Conservation (phyloP, 2,888 invertebrate genomes). For the Eucera pruinosa region DNA sequence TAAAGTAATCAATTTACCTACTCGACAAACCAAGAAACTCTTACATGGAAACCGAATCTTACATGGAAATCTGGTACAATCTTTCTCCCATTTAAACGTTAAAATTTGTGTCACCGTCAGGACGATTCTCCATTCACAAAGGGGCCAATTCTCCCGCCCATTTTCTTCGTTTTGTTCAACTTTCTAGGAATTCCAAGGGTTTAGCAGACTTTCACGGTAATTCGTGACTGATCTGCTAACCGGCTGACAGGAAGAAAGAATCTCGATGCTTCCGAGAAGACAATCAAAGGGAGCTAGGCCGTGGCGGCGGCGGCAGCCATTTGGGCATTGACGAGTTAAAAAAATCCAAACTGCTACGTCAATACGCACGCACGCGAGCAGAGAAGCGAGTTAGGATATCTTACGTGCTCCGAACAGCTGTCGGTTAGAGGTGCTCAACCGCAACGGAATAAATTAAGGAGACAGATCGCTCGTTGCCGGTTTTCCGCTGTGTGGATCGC, state of each 20-base stretch:
- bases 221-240: slow-evolving; percentile 75
- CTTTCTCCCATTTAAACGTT: background rate
- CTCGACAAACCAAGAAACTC: too few species aligned
- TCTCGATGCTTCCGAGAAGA: slow-evolving; percentile 80
- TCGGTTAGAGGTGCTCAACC: slow-evolving; percentile 82
- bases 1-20: background rate
- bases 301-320: slow-evolving; percentile 72
- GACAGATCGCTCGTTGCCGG: slow-evolving; percentile 40
- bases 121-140: background rate
- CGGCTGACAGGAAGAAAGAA: slow-evolving; percentile 71
- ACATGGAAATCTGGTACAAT: background rate
- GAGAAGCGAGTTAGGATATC: slow-evolving; percentile 79
- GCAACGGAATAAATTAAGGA: slow-evolving; percentile 49
- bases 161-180: slow-evolving; percentile 7
- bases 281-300: slow-evolving; percentile 78
- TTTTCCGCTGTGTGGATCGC: slow-evolving; percentile 45
- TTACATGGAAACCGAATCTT: too few species aligned
- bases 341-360: slow-evolving; percentile 78
- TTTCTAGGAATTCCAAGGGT: slow-evolving; percentile 58
- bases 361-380: slow-evolving; percentile 79
- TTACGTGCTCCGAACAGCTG: slow-evolving; percentile 81
- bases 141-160: background rate
- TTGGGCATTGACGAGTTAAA: slow-evolving; percentile 78
- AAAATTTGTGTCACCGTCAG: too few species aligned
- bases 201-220: slow-evolving; percentile 69